Evolutionary conservation across 2,113 vertebrate genomes (phyloP).

Genomic region (Xiphophorus couchianus): DNA sequence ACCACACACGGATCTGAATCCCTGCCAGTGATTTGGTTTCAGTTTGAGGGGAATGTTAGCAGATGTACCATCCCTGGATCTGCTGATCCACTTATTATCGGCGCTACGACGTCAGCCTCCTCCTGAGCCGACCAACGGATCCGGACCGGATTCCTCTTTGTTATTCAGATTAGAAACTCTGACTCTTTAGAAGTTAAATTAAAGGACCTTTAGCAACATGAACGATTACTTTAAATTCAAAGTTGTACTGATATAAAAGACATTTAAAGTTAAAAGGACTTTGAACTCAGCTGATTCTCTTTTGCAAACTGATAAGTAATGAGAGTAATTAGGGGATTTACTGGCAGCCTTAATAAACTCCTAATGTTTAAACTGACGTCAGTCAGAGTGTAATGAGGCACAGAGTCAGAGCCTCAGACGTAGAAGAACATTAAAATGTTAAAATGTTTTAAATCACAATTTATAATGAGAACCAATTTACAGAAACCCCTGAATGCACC

Average conservation of each 20-base stretch:
- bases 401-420: too few relatives aligned
- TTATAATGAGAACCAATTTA: not conserved
- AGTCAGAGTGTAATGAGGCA: not conserved
- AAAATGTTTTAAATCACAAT: not conserved
- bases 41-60: constrained; percentile 14
- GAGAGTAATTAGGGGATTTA: not conserved
- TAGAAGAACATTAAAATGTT: not conserved
- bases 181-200: not conserved
- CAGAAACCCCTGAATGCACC: not conserved
- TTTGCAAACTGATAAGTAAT: not conserved
- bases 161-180: not conserved
- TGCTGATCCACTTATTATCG: constrained; percentile 4
- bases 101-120: constrained; percentile 8
- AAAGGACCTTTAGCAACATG: not conserved
- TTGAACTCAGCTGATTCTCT: not conserved
- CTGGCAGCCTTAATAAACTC: constrained; percentile 11
- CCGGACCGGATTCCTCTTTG: not conserved
- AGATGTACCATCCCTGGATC: not conserved
- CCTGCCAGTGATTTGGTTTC: constrained; percentile 22
- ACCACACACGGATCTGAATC: constrained; percentile 20
- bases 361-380: constrained; percentile 13
- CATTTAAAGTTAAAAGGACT: not conserved
- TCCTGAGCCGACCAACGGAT: not conserved
- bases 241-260: not conserved
- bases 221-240: not conserved